Conservation (phyloP, 1,140 invertebrate species). For the Berghia stephanieae region DNA sequence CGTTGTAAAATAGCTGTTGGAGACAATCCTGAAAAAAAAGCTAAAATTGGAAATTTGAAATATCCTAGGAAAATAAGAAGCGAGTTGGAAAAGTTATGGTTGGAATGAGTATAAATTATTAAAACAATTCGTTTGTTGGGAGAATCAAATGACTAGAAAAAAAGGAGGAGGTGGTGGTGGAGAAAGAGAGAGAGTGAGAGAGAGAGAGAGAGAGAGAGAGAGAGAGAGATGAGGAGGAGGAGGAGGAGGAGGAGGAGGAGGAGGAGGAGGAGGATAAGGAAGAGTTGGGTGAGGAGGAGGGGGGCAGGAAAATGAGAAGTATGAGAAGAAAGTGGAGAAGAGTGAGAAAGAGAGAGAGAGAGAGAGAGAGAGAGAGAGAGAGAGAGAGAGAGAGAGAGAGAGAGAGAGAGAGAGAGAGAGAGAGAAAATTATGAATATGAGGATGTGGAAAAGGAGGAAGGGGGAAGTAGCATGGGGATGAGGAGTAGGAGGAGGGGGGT, state of each 20-base stretch:
- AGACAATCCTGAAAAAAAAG: no score
- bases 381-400: conserved; percentile 18
- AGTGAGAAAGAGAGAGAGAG: background rate
- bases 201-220: conserved; percentile 30
- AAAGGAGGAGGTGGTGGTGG: background rate
- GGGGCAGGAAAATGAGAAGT: background rate
- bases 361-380: conserved; percentile 10
- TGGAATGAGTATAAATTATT: no score
- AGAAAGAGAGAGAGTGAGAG: conserved; percentile 3
- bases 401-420: conserved; percentile 5
- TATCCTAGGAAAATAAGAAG: no score
- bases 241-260: background rate
- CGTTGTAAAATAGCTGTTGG: no score
- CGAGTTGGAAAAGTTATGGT: no score
- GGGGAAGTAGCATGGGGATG: background rate
- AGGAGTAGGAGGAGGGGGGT: no score
- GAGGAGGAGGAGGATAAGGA: background rate
- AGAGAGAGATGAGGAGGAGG: conserved; percentile 12
- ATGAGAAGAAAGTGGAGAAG: background rate
- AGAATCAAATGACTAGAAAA: background rate
- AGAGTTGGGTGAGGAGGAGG: background rate
- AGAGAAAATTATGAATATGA: background rate
- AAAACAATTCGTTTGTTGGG: no score
- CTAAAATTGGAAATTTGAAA: no score
- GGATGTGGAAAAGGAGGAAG: background rate